Evolutionary conservation across 2,888 invertebrate species (phyloP), one percentile per base, ranked within the genome.

Genomic region (Phymatocera aterrima): DNA sequence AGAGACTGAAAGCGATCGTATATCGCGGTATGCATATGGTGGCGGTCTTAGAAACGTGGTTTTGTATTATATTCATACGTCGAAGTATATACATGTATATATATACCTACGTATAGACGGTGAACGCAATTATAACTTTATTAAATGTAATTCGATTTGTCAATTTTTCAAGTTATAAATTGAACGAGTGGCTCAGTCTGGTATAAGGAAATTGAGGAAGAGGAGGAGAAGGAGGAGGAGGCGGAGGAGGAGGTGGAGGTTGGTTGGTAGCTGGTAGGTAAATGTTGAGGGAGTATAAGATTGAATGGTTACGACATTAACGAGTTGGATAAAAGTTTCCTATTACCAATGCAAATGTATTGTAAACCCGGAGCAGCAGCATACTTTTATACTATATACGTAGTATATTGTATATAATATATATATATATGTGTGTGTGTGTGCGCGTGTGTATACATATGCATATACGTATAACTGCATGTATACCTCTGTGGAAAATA

Each of bases 321-420:
- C 85, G 85, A 85, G 82, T 81, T 82, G 82, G 81, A 80, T 77
- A 78, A 84, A 86, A 83, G 83, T 86, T 85, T 84, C 82, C 81
- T 82, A 82, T 82, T 82, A 79, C 77, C 83, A 80, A 84, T 83
- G 84, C 82, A 84, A 87, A 85, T 84, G 83, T 75, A 75, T 75
- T 60, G 75, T 75, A 75, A 57, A 75, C 24, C 57, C 75, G 15
- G 57, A 24, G 34, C n/a, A 40, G 57, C 75, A n/a, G n/a, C n/a
- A n/a, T 75, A 37, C 18, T 75, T 15, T 60, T 57, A 51, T 72
- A 70, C 12, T 18, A 8, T 37, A 10, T 28, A 37, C 51, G 12
- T 51, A 4, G 4, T 15, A 4, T 31, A 31, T 37, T 37, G 61
- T 37, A 72, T 51, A n/a, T n/a, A n/a, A n/a, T n/a, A n/a, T n/a